Percentiles rank a stretch among this genome's conserved stretches.
These are phyloP conservation scores for Pollenia amentaria DNA, from an alignment of 2,888 invertebrate genomes.

Conservation along the genomic window DNA sequence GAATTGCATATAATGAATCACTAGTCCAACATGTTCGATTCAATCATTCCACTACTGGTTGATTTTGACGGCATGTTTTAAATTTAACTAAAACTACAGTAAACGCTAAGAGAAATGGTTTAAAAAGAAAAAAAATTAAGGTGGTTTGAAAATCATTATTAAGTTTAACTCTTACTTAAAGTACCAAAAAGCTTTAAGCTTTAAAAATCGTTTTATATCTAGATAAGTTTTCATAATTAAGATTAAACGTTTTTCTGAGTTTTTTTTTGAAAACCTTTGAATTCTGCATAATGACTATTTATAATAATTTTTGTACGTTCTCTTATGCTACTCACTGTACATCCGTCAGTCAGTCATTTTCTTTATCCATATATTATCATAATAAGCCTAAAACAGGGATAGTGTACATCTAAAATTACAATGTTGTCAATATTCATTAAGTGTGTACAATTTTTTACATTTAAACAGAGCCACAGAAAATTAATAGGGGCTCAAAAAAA, in stretches of 20 bases:
- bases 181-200: too few species aligned
- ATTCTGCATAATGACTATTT: too few species aligned
- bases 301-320: background rate
- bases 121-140: background rate
- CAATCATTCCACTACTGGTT: background rate
- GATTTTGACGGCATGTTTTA: background rate
- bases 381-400: slow-evolving; percentile 54
- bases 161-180: background rate
- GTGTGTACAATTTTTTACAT: slow-evolving; percentile 4
- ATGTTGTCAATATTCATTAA: slow-evolving; percentile 71
- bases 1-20: slow-evolving; percentile 58
- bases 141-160: background rate
- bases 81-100: background rate
- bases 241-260: too few species aligned
- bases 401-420: slow-evolving; percentile 61
- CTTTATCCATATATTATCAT: slow-evolving; percentile 40
- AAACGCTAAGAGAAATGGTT: background rate
- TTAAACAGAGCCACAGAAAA: background rate
- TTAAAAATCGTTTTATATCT: too few species aligned
- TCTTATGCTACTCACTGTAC: slow-evolving; percentile 22
- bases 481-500: too few species aligned
- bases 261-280: too few species aligned
- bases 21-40: slow-evolving; percentile 19
- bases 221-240: too few species aligned
- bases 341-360: background rate